These are phyloP conservation scores for Dicerorhinus sumatrensis DNA, from an alignment of 2,113 vertebrate genomes.

Conservation along the genomic window DNA sequence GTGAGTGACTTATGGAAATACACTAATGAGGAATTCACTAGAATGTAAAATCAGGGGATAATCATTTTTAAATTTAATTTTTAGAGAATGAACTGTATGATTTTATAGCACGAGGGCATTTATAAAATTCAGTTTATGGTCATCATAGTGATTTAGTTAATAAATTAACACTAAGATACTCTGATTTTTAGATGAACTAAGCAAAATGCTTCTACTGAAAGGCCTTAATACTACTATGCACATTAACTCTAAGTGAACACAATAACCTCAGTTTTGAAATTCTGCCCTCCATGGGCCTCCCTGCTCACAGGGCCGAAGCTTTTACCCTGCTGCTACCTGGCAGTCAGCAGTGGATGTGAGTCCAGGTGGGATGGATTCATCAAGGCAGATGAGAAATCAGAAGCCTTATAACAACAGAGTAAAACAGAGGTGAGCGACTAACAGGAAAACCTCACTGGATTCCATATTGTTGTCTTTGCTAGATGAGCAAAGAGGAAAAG, in stretches of 20 bases:
- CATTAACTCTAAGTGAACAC: not conserved
- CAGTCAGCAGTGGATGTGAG: not conserved
- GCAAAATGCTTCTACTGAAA: not conserved
- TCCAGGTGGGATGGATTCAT: not conserved
- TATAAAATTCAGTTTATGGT: conserved; percentile 31
- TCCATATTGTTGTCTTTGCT: not conserved
- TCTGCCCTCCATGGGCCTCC: not conserved
- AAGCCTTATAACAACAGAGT: not conserved
- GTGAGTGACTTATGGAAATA: conserved; percentile 36
- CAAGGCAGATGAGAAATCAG: not conserved
- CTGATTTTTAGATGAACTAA: conserved; percentile 13
- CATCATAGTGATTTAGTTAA: conserved; percentile 17
- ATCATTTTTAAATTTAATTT: conserved; percentile 31
- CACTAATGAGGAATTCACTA: conserved; percentile 19
- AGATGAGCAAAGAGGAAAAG: not conserved
- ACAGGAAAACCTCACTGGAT: not conserved
- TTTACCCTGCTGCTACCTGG: not conserved
- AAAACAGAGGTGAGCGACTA: not conserved
- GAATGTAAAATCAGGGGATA: conserved; percentile 20
- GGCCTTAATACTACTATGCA: not conserved
- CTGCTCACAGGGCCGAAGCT: not conserved
- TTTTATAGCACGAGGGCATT: conserved; percentile 41
- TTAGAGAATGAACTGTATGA: not conserved
- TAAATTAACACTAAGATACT: conserved; percentile 51
- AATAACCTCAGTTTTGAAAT: not conserved